Conservation (phyloP, 2,113 vertebrate species). For the Struthio camelus region DNA sequence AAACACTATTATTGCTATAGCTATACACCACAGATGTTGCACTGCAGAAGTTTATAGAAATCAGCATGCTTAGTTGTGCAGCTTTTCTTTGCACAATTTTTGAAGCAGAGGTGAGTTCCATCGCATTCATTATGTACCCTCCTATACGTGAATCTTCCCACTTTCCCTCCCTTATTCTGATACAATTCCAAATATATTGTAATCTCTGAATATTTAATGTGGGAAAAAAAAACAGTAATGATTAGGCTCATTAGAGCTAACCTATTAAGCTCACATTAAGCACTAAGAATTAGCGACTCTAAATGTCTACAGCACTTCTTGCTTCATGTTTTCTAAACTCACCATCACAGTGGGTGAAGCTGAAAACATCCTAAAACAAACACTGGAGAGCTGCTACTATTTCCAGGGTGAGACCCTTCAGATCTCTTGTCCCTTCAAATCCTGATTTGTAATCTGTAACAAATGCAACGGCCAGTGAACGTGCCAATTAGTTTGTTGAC, state of each 20-base stretch:
- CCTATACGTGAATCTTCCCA: not conserved
- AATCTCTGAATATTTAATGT: not conserved
- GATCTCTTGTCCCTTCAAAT: not conserved
- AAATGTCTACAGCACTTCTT: not conserved
- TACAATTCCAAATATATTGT: not conserved
- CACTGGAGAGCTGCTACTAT: rapidly evolving
- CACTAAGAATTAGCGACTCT: not conserved
- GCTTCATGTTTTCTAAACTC: not conserved
- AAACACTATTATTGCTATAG: not conserved
- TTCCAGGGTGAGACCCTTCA: not conserved
- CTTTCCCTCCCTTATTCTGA: not conserved
- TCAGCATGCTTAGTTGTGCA: not conserved
- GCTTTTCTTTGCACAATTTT: not conserved
- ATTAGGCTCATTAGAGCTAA: not conserved
- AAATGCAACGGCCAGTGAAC: not conserved
- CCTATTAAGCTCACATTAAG: not conserved
- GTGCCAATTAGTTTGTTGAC: not conserved
- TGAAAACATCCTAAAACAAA: not conserved
- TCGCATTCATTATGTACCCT: not conserved
- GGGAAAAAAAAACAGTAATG: not conserved
- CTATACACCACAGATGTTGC: not conserved
- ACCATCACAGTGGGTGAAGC: not conserved
- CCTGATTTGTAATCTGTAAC: not conserved
- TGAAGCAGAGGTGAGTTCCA: not conserved
- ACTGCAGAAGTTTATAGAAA: not conserved